phyloP scores from a whole-genome alignment of 1,140 invertebrate genomes.

The Dendrolimus punctatus region DNA sequence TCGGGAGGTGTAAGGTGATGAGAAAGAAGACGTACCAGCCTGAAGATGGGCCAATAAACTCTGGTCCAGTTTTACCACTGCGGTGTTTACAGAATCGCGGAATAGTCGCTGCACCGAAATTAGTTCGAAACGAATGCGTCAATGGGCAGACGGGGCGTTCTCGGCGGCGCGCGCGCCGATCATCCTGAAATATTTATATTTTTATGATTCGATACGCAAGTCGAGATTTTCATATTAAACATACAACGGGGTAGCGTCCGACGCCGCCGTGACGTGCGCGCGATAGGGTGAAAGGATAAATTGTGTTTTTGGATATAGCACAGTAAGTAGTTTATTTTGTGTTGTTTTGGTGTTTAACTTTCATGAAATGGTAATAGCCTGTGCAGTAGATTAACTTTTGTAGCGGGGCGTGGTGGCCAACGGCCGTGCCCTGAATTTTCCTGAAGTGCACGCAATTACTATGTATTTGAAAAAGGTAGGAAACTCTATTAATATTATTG shows the following conservation, averaged over 20 bases:
- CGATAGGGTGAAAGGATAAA: conserved; percentile 32
- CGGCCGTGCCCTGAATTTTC: too few relatives aligned
- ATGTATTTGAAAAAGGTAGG: too few relatives aligned
- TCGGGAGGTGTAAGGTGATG: conserved; percentile 13
- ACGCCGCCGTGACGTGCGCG: conserved; percentile 41
- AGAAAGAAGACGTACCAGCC: conserved; percentile 21
- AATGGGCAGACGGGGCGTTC: conserved; percentile 53
- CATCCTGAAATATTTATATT: conserved; percentile 66
- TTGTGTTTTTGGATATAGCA: conserved; percentile 30
- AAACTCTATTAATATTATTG: too few relatives aligned
- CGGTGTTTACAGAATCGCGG: conserved; percentile 68
- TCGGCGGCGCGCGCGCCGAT: conserved; percentile 48
- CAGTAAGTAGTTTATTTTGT: conserved; percentile 34
- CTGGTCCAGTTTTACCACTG: conserved; percentile 38
- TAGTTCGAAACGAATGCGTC: conserved; percentile 68
- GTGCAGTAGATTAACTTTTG: too few relatives aligned
- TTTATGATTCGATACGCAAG: conserved; percentile 61
- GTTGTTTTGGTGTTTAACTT: conserved; percentile 10
- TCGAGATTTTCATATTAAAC: conserved; percentile 66
- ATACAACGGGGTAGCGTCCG: conserved; percentile 42
- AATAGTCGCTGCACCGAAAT: conserved; percentile 68
- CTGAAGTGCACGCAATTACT: too few relatives aligned
- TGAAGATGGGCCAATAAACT: conserved; percentile 25
- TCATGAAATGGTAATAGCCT: neutral
- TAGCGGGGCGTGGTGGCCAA: too few relatives aligned